Conservation (phyloP, 2,797 vertebrate species). For the Euthynnus affinis region DNA sequence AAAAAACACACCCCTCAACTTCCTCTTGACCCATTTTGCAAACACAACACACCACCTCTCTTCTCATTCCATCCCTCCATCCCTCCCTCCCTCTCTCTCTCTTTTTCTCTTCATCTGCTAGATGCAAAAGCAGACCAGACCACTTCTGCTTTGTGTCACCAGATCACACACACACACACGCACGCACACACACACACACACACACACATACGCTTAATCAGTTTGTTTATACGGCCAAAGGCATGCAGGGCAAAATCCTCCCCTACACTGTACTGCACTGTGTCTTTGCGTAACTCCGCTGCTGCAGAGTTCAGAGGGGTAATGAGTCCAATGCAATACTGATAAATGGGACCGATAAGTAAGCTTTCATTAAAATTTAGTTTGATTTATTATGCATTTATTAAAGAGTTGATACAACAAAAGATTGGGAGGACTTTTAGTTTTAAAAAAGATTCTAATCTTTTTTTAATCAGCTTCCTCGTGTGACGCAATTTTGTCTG, state of each 20-base stretch:
- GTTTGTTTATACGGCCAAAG: slow-evolving; percentile 57
- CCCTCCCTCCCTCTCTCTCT: background rate
- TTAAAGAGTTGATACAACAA: background rate
- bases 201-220: slow-evolving; percentile 44
- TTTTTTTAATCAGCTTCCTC: background rate
- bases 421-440: background rate
- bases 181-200: slow-evolving; percentile 39
- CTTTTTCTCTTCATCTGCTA: slow-evolving; percentile 39
- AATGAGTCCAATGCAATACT: background rate
- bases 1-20: slow-evolving; percentile 61
- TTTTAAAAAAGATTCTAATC: background rate
- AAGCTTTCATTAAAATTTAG: background rate
- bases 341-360: background rate
- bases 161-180: slow-evolving; percentile 36
- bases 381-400: background rate
- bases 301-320: slow-evolving; percentile 24
- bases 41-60: slow-evolving; percentile 64
- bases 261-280: slow-evolving; percentile 27
- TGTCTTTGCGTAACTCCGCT: slow-evolving; percentile 25
- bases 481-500: too few species aligned
- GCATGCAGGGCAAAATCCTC: slow-evolving; percentile 46
- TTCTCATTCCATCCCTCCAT: slow-evolving; percentile 13
- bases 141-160: slow-evolving; percentile 64
- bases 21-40: slow-evolving; percentile 76
- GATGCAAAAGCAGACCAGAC: slow-evolving; percentile 41